Evolutionary conservation across 2,888 invertebrate genomes (phyloP), one percentile per base, ranked within the genome.

Genomic region (Portevinia maculata): DNA sequence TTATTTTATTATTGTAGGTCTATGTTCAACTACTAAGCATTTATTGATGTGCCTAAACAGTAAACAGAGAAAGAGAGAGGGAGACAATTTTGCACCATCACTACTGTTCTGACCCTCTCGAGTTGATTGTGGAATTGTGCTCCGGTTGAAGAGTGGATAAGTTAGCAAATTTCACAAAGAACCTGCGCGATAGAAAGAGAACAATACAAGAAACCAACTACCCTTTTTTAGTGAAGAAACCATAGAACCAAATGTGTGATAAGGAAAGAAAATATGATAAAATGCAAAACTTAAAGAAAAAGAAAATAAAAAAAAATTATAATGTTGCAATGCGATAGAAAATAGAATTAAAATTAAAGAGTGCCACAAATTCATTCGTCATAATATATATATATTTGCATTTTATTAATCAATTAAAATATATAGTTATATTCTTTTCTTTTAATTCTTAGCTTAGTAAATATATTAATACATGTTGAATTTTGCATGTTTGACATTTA

Each of bases 21-120:
- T 83, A 84, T 46, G 17, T 34, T 75, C 53, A 85, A 75, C 78
- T 85, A 85, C 85, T 78, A 85, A 85, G 85, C 85, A 84, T 84
- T 84, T 85, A 76, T 84, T 84, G 84, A 70, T 64, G 11, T 71
- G 65, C 60, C 46, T 71, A 41, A 55, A 30, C 3, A 67, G 48
- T n/a, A 69, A 19, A 75, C 17, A 67, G 6, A 76, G 55, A 44
- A 15, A 39, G 5, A 71, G 62, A 44, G 21, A 76, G 21, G 70
- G 28, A 48, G 30, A 30, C 11, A 32, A 15, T 28, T 1, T n/a
- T 37, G 28, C 71, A 78, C 67, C 71, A 44, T 60, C 57, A 41
- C 53, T 59, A 60, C n/a, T 32, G 11, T 44, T 32, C 21, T 21
- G 30, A 57, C 53, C 52, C 52, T 44, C 52, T 60, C 11, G n/a